A percentile compares a stretch with the other conserved stretches of the same genome.
Conservation (phyloP, 92 coral and sea anemone genomes). For the Phenganax stokvisi region DNA sequence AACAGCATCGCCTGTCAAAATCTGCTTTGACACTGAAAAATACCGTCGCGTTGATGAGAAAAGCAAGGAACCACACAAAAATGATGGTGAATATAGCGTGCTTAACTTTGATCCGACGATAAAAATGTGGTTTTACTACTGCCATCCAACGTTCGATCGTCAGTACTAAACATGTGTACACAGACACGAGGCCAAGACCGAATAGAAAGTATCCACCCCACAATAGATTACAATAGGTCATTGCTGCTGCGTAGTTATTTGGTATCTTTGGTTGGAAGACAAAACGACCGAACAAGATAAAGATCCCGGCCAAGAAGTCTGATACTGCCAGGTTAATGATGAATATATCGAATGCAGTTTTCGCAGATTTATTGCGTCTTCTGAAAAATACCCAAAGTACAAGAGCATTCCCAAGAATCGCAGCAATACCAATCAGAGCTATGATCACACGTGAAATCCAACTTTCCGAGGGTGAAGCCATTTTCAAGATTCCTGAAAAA, state of each 20-base stretch:
- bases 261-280: conserved; percentile 12
- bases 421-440: conserved; percentile 10
- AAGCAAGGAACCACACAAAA: neutral
- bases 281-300: conserved; percentile 15
- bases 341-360: conserved; percentile 18
- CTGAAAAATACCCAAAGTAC: conserved; percentile 11
- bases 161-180: conserved; percentile 15
- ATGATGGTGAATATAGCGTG: neutral
- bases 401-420: conserved; percentile 13
- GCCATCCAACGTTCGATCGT: conserved; percentile 21
- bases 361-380: neutral
- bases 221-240: conserved; percentile 15
- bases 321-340: conserved; percentile 14
- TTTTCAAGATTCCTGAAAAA: neutral
- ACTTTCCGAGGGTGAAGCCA: conserved; percentile 2
- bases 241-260: conserved; percentile 5
- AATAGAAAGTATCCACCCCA: conserved; percentile 2
- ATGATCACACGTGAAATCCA: conserved; percentile 1
- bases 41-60: neutral
- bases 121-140: conserved; percentile 8
- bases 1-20: neutral
- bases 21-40: conserved; percentile 5
- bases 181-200: neutral
- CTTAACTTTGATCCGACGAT: neutral
- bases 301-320: conserved; percentile 4